These are phyloP conservation scores for Takifugu ocellatus DNA, from an alignment of 2,797 vertebrate species.

Conservation along the genomic window DNA sequence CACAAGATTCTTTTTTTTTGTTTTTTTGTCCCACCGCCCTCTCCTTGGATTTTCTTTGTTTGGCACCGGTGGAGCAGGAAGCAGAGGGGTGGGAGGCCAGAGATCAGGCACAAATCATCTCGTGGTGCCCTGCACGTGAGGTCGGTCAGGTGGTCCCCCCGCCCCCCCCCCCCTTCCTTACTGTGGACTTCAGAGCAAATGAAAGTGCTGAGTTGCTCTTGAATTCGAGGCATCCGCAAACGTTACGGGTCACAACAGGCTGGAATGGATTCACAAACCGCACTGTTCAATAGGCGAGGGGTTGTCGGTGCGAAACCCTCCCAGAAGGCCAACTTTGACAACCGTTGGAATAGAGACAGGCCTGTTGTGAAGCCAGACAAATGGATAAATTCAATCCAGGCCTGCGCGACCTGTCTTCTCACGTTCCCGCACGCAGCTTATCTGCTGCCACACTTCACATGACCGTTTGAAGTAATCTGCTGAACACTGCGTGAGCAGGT, in stretches of 20 bases:
- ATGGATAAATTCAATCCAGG: constrained; percentile 38
- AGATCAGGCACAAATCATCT: constrained; percentile 63
- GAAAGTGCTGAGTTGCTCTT: constrained; percentile 26
- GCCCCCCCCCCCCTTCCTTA: constrained; percentile 11
- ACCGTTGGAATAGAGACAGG: constrained; percentile 22
- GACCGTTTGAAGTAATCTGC: constrained; percentile 55
- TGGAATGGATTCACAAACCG: too few species aligned
- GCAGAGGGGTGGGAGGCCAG: constrained; percentile 31
- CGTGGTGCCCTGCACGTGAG: constrained; percentile 60
- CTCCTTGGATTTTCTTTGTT: constrained; percentile 49
- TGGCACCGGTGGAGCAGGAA: constrained; percentile 45
- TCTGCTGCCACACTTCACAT: constrained; percentile 38
- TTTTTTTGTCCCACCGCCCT: neutral
- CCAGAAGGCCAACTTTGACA: constrained; percentile 4
- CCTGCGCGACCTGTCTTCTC: constrained; percentile 15
- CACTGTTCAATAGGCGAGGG: too few species aligned
- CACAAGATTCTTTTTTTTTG: constrained; percentile 33
- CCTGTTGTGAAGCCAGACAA: constrained; percentile 37
- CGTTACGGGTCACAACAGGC: constrained; percentile 4
- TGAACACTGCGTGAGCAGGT: constrained; percentile 69
- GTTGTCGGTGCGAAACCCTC: too few species aligned
- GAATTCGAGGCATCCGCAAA: constrained; percentile 9
- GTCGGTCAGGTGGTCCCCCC: constrained; percentile 57
- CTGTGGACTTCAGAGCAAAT: constrained; percentile 23
- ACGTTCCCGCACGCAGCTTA: constrained; percentile 21